Evolutionary conservation across 2,797 vertebrate species (phyloP), one percentile per base, ranked within the genome.

Genomic region (Leptodactylus fallax): DNA sequence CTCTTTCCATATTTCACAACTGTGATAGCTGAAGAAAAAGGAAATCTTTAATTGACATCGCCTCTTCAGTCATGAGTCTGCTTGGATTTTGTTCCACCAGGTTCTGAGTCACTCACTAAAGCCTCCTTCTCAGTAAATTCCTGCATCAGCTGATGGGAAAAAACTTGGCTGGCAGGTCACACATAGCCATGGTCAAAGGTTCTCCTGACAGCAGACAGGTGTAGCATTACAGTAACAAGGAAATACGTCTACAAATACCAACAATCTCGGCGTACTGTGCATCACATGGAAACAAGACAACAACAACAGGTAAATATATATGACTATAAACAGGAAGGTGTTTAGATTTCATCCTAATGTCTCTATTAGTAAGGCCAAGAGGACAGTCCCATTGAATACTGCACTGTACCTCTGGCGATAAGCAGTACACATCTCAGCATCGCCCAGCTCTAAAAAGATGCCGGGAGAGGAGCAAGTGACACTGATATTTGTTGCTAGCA

Each of bases 221-320:
- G 36, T 10, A 56, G 14, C 25, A 58, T 58, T 25, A 81, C 19
- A 19, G 63, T 6, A 49, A 83, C 81, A 83, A 82, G 80, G 63
- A 27, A 83, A 12, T 11, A 36, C 4, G 6, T 1, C 25, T 0
- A 5, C 27, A 21, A 56, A 27, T 0, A 53, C 5, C 21, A 19
- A 79, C 51, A 79, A 56, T 25, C 51, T 17, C 0, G 1, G 10
- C 1, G 45, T 5, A 51, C 23, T 0, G 19, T 23, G 12, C 12
- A 16, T 13, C 74, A 79, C 77, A 25, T 19, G 25, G 53, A 27
- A 58, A 53, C 74, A n/a, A 49, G 65, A 14, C 7, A 16, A 7
- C 67, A 27, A 3, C 16, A 3, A 45, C 25, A 7, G 27, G 21
- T 10, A 14, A 3, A 17, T 17, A 3, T 6, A 1, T 11, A 71